These are phyloP conservation scores for Mola mola DNA, from an alignment of 2,113 vertebrate species.

Conservation along the genomic window DNA sequence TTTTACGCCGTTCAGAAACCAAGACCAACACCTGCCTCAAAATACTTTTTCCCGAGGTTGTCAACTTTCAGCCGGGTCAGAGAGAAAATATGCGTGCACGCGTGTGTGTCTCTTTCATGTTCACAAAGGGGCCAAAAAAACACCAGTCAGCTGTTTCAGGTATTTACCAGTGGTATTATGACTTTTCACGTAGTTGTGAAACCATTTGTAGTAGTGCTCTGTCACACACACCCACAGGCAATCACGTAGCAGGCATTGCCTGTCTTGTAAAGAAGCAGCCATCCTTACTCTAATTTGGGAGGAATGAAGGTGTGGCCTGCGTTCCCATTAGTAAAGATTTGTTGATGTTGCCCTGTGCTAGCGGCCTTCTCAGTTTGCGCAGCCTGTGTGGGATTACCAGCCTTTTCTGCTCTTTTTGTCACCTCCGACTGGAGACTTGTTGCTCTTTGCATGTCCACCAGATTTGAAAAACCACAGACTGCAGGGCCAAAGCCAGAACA, in stretches of 20 bases:
- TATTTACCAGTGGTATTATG: conserved; percentile 49
- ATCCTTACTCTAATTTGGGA: conserved; percentile 68
- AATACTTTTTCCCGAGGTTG: conserved; percentile 71
- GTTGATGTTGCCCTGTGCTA: conserved; percentile 38
- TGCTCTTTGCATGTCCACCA: conserved; percentile 45
- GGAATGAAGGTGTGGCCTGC: conserved; percentile 73
- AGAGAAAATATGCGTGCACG: conserved; percentile 34
- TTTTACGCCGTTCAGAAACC: conserved; percentile 72
- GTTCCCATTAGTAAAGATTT: conserved; percentile 68
- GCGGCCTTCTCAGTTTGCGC: conserved; percentile 5
- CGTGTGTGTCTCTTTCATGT: conserved; percentile 40
- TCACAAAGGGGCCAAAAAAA: conserved; percentile 29
- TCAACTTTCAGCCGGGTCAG: conserved; percentile 70
- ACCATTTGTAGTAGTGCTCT: conserved; percentile 26
- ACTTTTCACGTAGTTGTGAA: conserved; percentile 60
- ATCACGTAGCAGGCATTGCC: conserved; percentile 55
- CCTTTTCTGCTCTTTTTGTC: conserved; percentile 41
- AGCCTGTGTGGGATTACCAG: conserved; percentile 34
- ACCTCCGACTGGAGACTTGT: conserved; percentile 43
- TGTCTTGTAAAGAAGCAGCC: conserved; percentile 63
- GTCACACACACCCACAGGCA: conserved; percentile 1
- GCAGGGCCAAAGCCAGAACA: conserved; percentile 43
- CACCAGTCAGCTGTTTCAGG: conserved; percentile 62
- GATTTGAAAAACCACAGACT: conserved; percentile 62
- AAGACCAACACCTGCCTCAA: conserved; percentile 75